Base-by-base conservation (phyloP, 2,888 invertebrate genomes). In the Trimorus sp. region DNA sequence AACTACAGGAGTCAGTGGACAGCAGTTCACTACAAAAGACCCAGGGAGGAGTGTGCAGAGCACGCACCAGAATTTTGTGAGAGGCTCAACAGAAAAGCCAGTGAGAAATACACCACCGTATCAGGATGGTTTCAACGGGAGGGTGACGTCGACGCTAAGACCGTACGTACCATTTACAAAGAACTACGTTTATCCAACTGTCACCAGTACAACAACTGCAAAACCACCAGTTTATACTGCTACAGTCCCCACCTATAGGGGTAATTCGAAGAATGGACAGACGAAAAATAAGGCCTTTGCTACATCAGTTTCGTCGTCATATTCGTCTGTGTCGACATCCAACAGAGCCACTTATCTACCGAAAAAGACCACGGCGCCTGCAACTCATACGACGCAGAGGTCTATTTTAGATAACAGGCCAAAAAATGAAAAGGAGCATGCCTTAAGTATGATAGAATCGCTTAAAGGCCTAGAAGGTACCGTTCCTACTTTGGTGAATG, bases 391-490 rank as follows among this genome's bases (percentile, higher is more conserved):
- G 0, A 80, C 84, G 0, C 86, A 86, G 37, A 86, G 83, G 58
- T 83, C 79, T 12, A 73, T 75, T 37, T 60, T 89, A 6, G 85
- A 87, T 4, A 86, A 84, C 5, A 84, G 89, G 65, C 87, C 92
- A 89, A 0, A 90, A 91, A 87, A 88, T 1, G 94, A 95, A 71
- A 93, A 94, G 70, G 95, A 96, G 85, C 94, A 96, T 87, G 94
- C 95, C 0, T 93, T 95, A 79, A 94, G 94, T 81, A 94, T 96
- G 92, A 92, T 96, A 59, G 94, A 94, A 81, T 96, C 96, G 54
- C 92, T 96, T 11, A 93, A 93, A 84, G 92, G 95, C 81, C 91
- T 96, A 0, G 94, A 94, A 53, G 92, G 93, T 4, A 92, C 93
- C 81, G 90, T 91, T 37, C 89, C 92, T 1, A 92, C 85, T 12